Evolutionary conservation across 2,888 invertebrate genomes (phyloP), one percentile per base, ranked within the genome.

Genomic region (Teleiodes luculella): DNA sequence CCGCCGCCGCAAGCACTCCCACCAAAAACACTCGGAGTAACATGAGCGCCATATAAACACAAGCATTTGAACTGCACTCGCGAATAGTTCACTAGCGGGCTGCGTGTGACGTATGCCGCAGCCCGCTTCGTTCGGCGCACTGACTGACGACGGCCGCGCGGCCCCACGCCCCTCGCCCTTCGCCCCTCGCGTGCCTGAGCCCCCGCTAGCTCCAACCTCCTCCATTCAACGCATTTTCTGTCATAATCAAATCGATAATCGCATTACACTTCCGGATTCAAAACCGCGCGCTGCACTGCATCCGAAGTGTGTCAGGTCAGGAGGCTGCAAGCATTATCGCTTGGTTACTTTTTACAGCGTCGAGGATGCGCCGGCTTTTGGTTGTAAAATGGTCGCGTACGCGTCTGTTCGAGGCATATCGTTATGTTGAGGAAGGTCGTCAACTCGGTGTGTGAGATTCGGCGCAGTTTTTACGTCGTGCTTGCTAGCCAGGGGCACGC

Each of bases 21-120:
- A 88, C 76, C 83, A 86, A 81, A 83, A 91, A 88, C 92, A 93
- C 91, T 91, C 92, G 92, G 91, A 93, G 91, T 91, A 93, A 92
- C 92, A 92, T 92, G 91, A 93, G 91, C 93, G 94, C 94, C 94
- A 94, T 94, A 93, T 92, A 93, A 92, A 91, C 91, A 91, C 91
- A 91, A 91, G 91, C 93, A 93, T 93, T 92, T 92, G 93, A 91
- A 90, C 88, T 78, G 75, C 79, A 86, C 85, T 83, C 84, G 82
- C 68, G 78, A 80, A 76, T 71, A 67, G 60, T 66, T 75, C 81
- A 75, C 74, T 80, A 78, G 87, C 89, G 86, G 86, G 87, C 88
- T 85, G 88, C 87, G 85, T 74, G 67, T 74, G 62, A 79, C 78
- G 70, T 78, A 75, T 78, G 76, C 72, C 80, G 80, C 80, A 80